These are phyloP conservation scores for Drosophila meridiana DNA, from an alignment of 2,888 invertebrate genomes.

Conservation along the genomic window DNA sequence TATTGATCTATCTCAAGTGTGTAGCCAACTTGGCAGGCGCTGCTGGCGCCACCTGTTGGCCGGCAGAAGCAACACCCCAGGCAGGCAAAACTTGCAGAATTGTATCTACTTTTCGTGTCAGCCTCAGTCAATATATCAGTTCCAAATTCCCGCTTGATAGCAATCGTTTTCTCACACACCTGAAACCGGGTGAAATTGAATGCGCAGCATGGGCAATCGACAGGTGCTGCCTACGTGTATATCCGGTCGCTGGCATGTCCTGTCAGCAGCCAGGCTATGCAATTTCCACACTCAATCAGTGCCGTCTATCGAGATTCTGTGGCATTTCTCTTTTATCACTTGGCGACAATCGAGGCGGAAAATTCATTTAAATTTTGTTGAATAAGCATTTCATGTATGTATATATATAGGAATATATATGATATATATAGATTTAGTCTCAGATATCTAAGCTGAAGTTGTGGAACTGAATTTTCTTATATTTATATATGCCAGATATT, in stretches of 20 bases:
- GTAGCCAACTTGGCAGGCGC: constrained; percentile 1
- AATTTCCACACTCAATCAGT: constrained; percentile 28
- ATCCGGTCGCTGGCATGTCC: constrained; percentile 35
- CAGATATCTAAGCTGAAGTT: not conserved
- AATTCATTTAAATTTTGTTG: constrained; percentile 9
- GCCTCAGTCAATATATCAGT: constrained; percentile 9
- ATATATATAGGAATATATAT: not conserved
- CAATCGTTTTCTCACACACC: constrained; percentile 14
- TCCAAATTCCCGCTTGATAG: constrained; percentile 6
- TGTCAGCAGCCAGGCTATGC: constrained; percentile 22
- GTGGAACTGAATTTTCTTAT: not conserved
- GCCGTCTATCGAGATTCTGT: constrained; percentile 1
- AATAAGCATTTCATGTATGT: not conserved
- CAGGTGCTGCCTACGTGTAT: constrained; percentile 11
- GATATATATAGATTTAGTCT: not conserved
- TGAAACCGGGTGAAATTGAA: constrained; percentile 31
- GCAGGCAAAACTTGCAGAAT: not conserved
- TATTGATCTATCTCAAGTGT: constrained; percentile 38
- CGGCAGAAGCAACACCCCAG: not conserved
- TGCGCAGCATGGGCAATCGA: constrained; percentile 30
- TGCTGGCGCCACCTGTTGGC: constrained; percentile 43
- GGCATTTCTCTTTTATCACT: constrained; percentile 1
- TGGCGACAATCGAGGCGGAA: constrained; percentile 6
- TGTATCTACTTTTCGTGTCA: not conserved
- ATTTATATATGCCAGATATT: not conserved